Evolutionary conservation across 2,113 vertebrate genomes (phyloP), one percentile per base, ranked within the genome.

Genomic region (Chaetura pelagica): DNA sequence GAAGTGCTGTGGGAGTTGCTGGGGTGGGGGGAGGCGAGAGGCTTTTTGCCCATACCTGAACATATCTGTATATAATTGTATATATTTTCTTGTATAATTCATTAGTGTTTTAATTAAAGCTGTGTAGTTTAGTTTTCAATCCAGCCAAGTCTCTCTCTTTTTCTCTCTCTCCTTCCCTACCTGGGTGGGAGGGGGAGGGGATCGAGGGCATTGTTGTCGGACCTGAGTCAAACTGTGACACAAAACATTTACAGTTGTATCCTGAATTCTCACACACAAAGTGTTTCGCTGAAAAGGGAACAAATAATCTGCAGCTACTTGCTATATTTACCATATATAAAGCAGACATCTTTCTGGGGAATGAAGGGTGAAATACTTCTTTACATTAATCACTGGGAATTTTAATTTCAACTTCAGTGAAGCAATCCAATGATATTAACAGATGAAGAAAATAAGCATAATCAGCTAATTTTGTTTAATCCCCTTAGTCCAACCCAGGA

Each of bases 401-500:
- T 91, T 51, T 85, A 66, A 66, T 91, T 91, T 85, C 75, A 62
- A 44, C 71, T 94, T 94, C 78, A 67, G 2, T 21, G 32, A 90
- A 89, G 91, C 54, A 76, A 88, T 92, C 48, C 55, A 81, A 95
- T 84, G 84, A 51, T 51, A 62, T 78, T 91, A 84, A 79, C 55
- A 87, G 90, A 90, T 80, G 42, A 89, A 88, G 84, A 87, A 95
- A 96, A 95, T 94, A 83, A 96, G 89, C 94, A 91, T 96, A 94
- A 96, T 96, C 87, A 94, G 90, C 71, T 91, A 77, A 84, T 35
- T 73, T 30, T 86, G 52, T 64, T 91, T 96, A 95, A 96, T 89
- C 82, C 51, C 15, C 29, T 35, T 73, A 85, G 82, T 87, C 74
- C 84, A 87, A 32, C 69, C 68, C 87, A 94, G 67, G 69, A 89